phyloP scores from a whole-genome alignment of 1,140 invertebrate genomes.

The Pseudobourletiella spinata region DNA sequence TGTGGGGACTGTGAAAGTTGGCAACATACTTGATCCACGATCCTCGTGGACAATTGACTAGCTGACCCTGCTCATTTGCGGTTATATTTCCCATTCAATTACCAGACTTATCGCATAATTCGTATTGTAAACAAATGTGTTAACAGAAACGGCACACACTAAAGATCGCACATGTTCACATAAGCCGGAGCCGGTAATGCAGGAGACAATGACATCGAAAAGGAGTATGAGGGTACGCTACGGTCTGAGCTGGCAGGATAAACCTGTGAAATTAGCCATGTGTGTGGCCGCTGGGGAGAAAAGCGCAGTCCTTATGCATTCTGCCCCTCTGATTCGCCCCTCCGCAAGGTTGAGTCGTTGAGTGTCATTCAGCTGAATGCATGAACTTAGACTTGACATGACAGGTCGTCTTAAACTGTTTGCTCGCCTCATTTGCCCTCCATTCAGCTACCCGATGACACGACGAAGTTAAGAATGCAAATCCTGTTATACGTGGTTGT shows the following conservation, averaged over 20 bases:
- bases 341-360: not conserved
- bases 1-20: no score
- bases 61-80: no score
- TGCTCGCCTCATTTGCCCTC: not conserved
- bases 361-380: not conserved
- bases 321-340: not conserved
- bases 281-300: constrained; percentile 5
- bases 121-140: no score
- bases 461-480: not conserved
- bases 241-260: no score
- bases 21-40: no score
- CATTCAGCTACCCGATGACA: not conserved
- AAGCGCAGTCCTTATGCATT: not conserved
- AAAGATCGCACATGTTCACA: not conserved
- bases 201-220: no score
- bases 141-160: not conserved
- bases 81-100: no score
- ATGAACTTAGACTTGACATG: not conserved
- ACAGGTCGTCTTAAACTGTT: not conserved
- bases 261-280: constrained; percentile 2
- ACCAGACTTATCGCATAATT: no score
- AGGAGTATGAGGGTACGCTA: no score
- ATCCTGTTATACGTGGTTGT: not conserved
- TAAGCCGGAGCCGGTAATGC: no score
- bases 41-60: no score